Evolutionary conservation across 2,888 invertebrate species (phyloP).

Genomic region (Caenorhabditis sp.): DNA sequence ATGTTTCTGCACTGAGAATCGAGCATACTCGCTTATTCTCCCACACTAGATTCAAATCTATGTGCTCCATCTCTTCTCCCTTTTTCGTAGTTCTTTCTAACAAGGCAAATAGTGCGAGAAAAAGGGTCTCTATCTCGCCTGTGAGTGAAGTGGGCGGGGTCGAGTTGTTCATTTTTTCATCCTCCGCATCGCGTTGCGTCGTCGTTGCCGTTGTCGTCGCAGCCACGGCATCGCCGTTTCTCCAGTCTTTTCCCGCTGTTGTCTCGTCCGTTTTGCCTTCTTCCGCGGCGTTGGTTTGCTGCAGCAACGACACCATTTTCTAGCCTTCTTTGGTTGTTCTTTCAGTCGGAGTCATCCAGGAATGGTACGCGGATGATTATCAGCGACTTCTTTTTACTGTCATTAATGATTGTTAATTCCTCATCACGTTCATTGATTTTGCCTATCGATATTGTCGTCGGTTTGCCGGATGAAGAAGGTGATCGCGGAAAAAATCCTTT

Average conservation of each 20-base stretch:
- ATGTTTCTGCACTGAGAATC: not conserved
- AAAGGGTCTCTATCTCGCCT: constrained; percentile 25
- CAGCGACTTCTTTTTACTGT: constrained; percentile 58
- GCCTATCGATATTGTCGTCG: constrained; percentile 81
- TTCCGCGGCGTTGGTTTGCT: constrained; percentile 13
- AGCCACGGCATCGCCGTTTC: not conserved
- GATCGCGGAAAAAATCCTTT: constrained; percentile 77
- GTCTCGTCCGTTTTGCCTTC: constrained; percentile 29
- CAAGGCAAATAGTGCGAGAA: constrained; percentile 63
- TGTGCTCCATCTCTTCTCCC: constrained; percentile 30
- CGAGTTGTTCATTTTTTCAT: constrained; percentile 44
- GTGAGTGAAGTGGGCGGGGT: constrained; percentile 52
- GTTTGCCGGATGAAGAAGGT: constrained; percentile 75
- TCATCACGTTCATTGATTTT: constrained; percentile 6
- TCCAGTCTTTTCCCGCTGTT: not conserved
- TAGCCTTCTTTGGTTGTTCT: not conserved
- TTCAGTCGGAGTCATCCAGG: not conserved
- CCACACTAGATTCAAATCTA: constrained; percentile 40
- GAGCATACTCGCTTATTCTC: not conserved
- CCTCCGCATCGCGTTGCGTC: constrained; percentile 19
- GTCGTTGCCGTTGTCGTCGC: not conserved
- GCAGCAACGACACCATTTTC: not conserved
- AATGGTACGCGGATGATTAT: constrained; percentile 61
- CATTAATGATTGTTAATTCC: constrained; percentile 33
- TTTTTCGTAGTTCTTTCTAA: constrained; percentile 33